Conservation (phyloP, 64 coral and sea anemone species). For the Platygyra sinensis region DNA sequence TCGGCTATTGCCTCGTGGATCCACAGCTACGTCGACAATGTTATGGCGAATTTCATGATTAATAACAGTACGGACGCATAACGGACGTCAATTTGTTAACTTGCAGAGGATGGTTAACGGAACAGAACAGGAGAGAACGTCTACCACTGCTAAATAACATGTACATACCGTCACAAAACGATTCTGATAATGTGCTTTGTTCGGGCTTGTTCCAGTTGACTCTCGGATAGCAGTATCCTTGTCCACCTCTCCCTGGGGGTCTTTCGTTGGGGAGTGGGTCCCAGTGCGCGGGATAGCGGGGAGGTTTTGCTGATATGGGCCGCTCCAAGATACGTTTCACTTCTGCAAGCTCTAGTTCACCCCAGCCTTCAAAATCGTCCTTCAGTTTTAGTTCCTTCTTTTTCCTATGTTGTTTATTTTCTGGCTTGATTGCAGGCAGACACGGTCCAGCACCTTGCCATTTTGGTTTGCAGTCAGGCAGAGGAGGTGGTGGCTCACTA, state of each 20-base stretch:
- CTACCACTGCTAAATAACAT: too few relatives aligned
- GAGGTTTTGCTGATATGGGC: not conserved
- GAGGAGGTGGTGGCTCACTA: not conserved
- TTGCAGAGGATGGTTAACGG: too few relatives aligned
- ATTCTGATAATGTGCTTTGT: not conserved
- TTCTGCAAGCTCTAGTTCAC: not conserved
- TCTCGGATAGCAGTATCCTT: not conserved
- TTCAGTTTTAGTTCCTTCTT: not conserved
- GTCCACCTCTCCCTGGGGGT: not conserved
- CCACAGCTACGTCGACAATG: too few relatives aligned
- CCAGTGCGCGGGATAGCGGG: slow-evolving; percentile 7
- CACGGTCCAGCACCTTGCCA: slow-evolving; percentile 4
- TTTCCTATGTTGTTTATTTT: not conserved
- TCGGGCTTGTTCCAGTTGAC: not conserved
- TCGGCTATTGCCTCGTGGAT: too few relatives aligned
- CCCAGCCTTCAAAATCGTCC: slow-evolving; percentile 14
- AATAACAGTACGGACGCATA: too few relatives aligned
- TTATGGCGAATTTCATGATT: too few relatives aligned
- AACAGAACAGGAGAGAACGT: too few relatives aligned
- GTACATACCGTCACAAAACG: slow-evolving; percentile 5
- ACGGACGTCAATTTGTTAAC: too few relatives aligned
- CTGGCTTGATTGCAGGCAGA: not conserved
- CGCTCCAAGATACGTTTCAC: not conserved
- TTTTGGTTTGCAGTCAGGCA: not conserved
- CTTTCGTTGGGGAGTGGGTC: not conserved